A percentile compares a stretch with the other conserved stretches of the same genome.
Conservation (phyloP, 2,797 vertebrate genomes). For the Rallus crepitans region DNA sequence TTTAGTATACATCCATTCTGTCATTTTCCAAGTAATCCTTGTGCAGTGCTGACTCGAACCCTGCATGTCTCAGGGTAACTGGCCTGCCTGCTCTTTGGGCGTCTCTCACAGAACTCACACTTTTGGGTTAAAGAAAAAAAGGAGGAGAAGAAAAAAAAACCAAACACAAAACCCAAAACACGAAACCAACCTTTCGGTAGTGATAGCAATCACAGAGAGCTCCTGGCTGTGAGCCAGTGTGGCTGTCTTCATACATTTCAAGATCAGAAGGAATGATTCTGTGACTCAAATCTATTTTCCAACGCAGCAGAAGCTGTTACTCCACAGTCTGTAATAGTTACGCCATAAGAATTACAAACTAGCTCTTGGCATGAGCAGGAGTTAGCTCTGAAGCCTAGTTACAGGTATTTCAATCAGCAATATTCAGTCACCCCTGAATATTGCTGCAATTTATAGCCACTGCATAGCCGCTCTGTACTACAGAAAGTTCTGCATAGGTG, state of each 20-base stretch:
- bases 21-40: not conserved
- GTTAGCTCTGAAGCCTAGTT: not conserved
- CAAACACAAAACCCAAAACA: no score
- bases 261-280: not conserved
- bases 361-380: not conserved
- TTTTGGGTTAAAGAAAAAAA: not conserved
- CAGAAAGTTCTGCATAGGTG: not conserved
- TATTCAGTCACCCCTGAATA: not conserved
- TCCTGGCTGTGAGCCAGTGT: not conserved
- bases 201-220: not conserved
- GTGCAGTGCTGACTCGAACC: not conserved
- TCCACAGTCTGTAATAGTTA: not conserved
- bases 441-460: not conserved
- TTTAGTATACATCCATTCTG: not conserved
- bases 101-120: not conserved
- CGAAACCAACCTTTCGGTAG: not conserved
- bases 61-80: not conserved
- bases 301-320: not conserved
- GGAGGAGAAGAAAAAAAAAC: accelerated
- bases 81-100: not conserved
- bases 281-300: not conserved
- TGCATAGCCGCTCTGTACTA: not conserved
- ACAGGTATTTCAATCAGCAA: not conserved
- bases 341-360: not conserved
- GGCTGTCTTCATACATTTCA: not conserved